phyloP scores from a whole-genome alignment of 2,797 vertebrate species.

The Sebastes cheni region DNA sequence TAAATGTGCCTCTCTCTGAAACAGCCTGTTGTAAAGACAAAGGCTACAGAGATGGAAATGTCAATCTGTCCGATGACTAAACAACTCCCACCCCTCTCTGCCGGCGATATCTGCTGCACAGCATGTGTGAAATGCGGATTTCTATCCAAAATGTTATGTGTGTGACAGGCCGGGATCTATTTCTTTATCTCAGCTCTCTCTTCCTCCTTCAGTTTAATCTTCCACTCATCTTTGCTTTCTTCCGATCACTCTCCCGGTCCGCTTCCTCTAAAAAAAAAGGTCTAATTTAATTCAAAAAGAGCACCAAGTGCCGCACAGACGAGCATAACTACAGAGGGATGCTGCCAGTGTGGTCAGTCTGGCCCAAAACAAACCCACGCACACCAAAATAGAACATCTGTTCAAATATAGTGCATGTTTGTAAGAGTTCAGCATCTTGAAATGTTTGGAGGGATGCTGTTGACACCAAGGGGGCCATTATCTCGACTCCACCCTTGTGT shows the following conservation, averaged over 20 bases:
- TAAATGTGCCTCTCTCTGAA: conserved; percentile 37
- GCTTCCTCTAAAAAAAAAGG: conserved; percentile 19
- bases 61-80: conserved; percentile 58
- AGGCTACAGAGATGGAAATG: conserved; percentile 59
- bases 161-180: background rate
- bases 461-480: conserved; percentile 66
- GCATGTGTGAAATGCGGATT: conserved; percentile 16
- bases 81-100: conserved; percentile 41
- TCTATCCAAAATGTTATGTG: conserved; percentile 12
- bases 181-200: background rate
- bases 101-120: conserved; percentile 18
- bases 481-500: conserved; percentile 54
- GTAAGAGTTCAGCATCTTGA: conserved; percentile 58
- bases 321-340: conserved; percentile 63
- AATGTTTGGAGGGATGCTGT: conserved; percentile 55
- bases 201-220: conserved; percentile 4
- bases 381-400: conserved; percentile 58
- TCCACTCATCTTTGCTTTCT: conserved; percentile 8
- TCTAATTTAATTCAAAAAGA: conserved; percentile 47
- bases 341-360: conserved; percentile 40
- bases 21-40: conserved; percentile 51
- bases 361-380: conserved; percentile 61
- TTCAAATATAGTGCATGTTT: conserved; percentile 65
- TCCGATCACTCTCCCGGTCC: background rate
- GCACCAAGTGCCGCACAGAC: conserved; percentile 24